A percentile compares a stretch with the other conserved stretches of the same genome.
Conservation (phyloP, 2,113 vertebrate genomes). For the Gadus macrocephalus region DNA sequence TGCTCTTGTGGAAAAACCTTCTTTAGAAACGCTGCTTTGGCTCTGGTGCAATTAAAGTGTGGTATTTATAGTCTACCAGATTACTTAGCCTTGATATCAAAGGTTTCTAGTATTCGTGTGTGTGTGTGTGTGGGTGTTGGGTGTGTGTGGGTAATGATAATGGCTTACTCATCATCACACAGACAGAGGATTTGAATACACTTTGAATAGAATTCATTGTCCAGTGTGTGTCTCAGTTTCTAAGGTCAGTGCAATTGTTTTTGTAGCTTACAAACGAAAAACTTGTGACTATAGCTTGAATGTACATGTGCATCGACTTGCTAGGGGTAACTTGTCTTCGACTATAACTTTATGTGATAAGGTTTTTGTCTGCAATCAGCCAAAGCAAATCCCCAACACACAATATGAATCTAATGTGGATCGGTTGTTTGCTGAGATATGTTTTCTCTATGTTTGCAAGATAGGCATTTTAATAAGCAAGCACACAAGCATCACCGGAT, state of each 20-base stretch:
- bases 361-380: too few relatives aligned
- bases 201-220: constrained; percentile 40
- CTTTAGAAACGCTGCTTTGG: constrained; percentile 21
- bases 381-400: too few relatives aligned
- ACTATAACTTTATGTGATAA: too few relatives aligned
- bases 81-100: constrained; percentile 39
- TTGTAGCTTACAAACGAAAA: not conserved
- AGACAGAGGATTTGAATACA: constrained; percentile 45
- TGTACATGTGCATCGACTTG: too few relatives aligned
- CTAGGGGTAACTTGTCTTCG: too few relatives aligned
- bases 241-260: constrained; percentile 12
- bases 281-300: too few relatives aligned
- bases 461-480: too few relatives aligned
- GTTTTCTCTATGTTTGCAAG: too few relatives aligned
- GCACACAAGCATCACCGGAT: too few relatives aligned
- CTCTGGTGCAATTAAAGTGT: constrained; percentile 42
- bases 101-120: constrained; percentile 11
- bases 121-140: not conserved
- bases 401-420: too few relatives aligned
- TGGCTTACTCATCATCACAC: not conserved
- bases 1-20: constrained; percentile 11
- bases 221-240: constrained; percentile 32
- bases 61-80: constrained; percentile 55
- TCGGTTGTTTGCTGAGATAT: too few relatives aligned
- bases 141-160: not conserved